Evolutionary conservation across 2,888 invertebrate genomes (phyloP).

Genomic region (Aquatica leii): DNA sequence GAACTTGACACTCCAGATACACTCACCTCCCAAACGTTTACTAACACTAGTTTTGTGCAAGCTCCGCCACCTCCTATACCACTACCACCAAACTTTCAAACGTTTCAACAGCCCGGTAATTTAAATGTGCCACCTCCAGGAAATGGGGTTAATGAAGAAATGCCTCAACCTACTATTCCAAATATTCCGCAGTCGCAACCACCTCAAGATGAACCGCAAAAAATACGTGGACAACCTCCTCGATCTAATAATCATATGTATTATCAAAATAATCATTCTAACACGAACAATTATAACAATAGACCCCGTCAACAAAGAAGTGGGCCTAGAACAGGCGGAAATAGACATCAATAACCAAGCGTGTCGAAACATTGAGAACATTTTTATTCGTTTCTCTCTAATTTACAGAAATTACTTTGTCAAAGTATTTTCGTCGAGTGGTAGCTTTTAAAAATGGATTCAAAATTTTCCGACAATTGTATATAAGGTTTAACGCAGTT

Average conservation of each 20-base stretch:
- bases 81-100: constrained; percentile 62
- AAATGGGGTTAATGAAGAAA: constrained; percentile 25
- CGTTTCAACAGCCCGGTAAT: constrained; percentile 52
- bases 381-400: constrained; percentile 13
- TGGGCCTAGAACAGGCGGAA: constrained; percentile 46
- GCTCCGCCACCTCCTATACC: constrained; percentile 67
- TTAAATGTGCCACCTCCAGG: constrained; percentile 51
- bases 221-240: constrained; percentile 43
- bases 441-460: constrained; percentile 16
- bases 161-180: constrained; percentile 55
- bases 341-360: constrained; percentile 31
- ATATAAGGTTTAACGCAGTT: constrained; percentile 29
- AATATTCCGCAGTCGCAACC: constrained; percentile 40
- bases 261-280: constrained; percentile 53
- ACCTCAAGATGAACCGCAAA: constrained; percentile 52
- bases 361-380: constrained; percentile 17
- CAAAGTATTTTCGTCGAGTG: constrained; percentile 6
- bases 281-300: constrained; percentile 44
- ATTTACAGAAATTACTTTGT: constrained; percentile 9
- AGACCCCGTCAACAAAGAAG: constrained; percentile 51
- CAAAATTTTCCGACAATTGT: constrained; percentile 10
- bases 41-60: constrained; percentile 79
- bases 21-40: constrained; percentile 85
- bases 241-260: constrained; percentile 51
- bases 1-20: constrained; percentile 80